Base-by-base conservation (phyloP, 2,797 vertebrate species). In the Picus viridis region DNA sequence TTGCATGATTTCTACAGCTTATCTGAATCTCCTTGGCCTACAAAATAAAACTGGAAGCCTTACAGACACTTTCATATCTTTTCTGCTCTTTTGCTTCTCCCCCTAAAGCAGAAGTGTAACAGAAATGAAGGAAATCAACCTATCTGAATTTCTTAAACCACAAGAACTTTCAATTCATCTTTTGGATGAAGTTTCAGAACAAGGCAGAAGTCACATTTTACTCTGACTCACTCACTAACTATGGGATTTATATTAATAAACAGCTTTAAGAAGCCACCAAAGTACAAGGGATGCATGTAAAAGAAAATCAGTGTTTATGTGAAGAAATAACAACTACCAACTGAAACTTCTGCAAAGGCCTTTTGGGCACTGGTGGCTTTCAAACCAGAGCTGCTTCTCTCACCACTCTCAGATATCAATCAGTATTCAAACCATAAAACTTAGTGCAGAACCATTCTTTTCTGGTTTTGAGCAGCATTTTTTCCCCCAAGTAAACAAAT, bases 91-190 rank as follows among this genome's bases (percentile, higher is more conserved):
- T 90, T 91, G 27, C 67, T 95, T 94, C 47, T 95, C 45, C n/a
- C 29, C 34, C 26, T 36, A 92, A 90, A 85, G 10, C 32, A 91
- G 89, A 95, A 95, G 58, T 86, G 67, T 71, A 94, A 88, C 36
- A 90, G 63, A 93, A 95, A 89, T 81, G 65, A 88, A 82, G 78
- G 56, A 91, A 95, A 86, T 47, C 70, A 95, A 87, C 59, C 49
- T 41, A 68, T 30, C 4, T 67, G 30, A 59, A 86, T 27, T 92
- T 92, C 53, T 86, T 57, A 91, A 76, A 83, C 73, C 54, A 86
- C 59, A 91, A 43, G 91, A 71, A 69, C 76, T 94, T 96, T 92
- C 85, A 90, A n/a, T 94, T 95, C 87, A 88, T 18, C 78, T 93
- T 94, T 68, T 73, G 54, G 65, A 62, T 86, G 27, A 62, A 81